Conservation (phyloP, 1,140 invertebrate genomes). For the Drosophila ficusphila region DNA sequence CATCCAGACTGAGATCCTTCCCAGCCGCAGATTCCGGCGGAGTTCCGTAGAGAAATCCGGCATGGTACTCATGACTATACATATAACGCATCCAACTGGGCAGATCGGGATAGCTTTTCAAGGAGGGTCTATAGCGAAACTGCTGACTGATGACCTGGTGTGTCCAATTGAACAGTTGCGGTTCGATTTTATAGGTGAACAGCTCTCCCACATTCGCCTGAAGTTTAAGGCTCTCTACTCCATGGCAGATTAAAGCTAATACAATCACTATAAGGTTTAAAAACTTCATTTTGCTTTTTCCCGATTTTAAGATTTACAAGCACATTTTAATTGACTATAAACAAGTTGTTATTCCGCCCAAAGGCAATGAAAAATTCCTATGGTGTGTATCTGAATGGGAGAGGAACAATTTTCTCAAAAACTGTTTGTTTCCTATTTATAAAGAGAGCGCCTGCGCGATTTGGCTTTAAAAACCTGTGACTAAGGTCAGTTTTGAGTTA, state of each 20-base stretch:
- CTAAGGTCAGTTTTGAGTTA: conserved; percentile 15
- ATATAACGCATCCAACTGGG: conserved; percentile 93
- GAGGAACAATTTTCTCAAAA: conserved; percentile 12
- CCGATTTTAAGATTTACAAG: conserved; percentile 13
- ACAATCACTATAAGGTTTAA: conserved; percentile 18
- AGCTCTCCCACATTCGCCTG: conserved; percentile 87
- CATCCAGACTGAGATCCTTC: conserved; percentile 87
- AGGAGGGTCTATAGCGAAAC: conserved; percentile 76
- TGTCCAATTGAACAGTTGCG: conserved; percentile 88
- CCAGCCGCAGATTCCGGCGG: conserved; percentile 87
- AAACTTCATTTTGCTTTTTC: conserved; percentile 39
- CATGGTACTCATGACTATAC: conserved; percentile 89
- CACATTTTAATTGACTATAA: conserved; percentile 46
- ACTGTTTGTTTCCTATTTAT: conserved; percentile 10
- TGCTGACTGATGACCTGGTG: conserved; percentile 86
- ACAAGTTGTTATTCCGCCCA: conserved; percentile 20
- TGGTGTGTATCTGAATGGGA: conserved; percentile 61
- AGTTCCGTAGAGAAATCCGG: conserved; percentile 92
- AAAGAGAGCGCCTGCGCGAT: conserved; percentile 59
- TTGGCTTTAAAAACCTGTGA: conserved; percentile 25
- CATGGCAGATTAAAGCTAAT: conserved; percentile 9
- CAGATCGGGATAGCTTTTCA: conserved; percentile 88
- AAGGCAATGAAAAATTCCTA: conserved; percentile 50
- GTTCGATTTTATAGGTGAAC: conserved; percentile 87
- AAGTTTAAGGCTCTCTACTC: conserved; percentile 15